Base-by-base conservation (phyloP, 2,113 vertebrate species). In the Zapus hudsonius region DNA sequence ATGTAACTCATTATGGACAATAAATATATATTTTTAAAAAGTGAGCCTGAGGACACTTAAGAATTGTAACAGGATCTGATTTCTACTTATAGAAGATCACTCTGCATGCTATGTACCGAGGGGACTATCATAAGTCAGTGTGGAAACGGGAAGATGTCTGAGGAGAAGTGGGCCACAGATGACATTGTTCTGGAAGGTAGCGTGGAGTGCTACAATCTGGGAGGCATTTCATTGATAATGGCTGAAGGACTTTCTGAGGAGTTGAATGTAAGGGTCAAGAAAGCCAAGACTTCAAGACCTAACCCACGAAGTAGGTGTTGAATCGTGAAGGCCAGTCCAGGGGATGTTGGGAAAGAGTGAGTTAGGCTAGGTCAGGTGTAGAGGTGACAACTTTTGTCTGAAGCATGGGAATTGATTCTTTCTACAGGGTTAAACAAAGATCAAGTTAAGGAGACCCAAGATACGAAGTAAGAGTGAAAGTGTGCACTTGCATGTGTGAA, bases 191-290 rank as follows among this genome's bases (percentile, higher is more conserved):
- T 52, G 16, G 3, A 42, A 66, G 29, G 38, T 2, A 9, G 6
- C 42, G 33, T 0, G 2, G 59, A 8, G 29, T 5, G 0, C 0
- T 47, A 23, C 40, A 38, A 7, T 4, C 38, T 20, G n/a, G 70
- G 57, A 52, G 36, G 83, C 3, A 55, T 84, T 22, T 40, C 52
- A 44, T 29, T 33, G 15, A 16, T 44, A 81, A 81, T 13, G 92
- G 44, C 27, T 27, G 29, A 57, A 57, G 42, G 17, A 74, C 55
- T 59, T n/a, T 33, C 23, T 67, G 27, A 40, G 27, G 16, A 90
- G 61, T 2, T 63, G 16, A 33, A 61, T 59, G 3, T 12, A 29
- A 52, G 4, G 1, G 3, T 52, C 8, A 84, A 66, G 36, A 44
- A 40, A 52, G 70, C n/a, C 61, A 84, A 66, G 78, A 25, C 75